Evolutionary conservation across 64 coral and sea anemone species (phyloP), one percentile per base, ranked within the genome.

Genomic region (Hydrozoanthus tunicans): DNA sequence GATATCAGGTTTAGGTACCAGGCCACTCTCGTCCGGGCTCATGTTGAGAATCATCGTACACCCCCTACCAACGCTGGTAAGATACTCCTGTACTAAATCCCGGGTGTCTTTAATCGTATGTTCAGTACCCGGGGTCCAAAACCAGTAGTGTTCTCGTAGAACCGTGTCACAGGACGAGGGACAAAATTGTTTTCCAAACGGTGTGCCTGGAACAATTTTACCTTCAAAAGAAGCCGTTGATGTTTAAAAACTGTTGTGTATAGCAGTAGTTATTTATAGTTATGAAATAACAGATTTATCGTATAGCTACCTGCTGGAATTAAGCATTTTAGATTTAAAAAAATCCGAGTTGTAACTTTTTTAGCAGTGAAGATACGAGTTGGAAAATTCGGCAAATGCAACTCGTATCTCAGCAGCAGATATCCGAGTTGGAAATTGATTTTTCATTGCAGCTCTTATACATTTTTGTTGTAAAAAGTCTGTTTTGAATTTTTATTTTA

Each of bases 121-220:
- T 27, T 77, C 77, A 13, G 91, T 93, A 25, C 51, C 68, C 25
- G 91, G 91, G 53, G 64, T 86, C 82, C 82, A 93, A 62, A 93
- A 93, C 91, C 91, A 93, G 74, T 93, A 88, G 51, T 93, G 91
- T 32, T 93, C 82, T 70, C 91, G 68, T 67, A 93, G 56, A 61
- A 93, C 91, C 15, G 91, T 93, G 55, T 93, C 91, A 72, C 91
- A 93, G 1, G 85, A 93, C 10, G 91, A 72, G 43, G 91, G 91
- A 59, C 91, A 93, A 76, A 93, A 93, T 63, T 93, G 91, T 73
- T 79, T 79, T 17, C 91, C 91, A 1, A 93, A 63, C 13, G 91
- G 91, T 8, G 75, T 86, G 5, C 81, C 91, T 27, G 91, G 67
- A 24, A 75, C 69, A 51, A 88, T 75, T 70, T 88, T 55, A 59